These are phyloP conservation scores for Ptilonorhynchus violaceus DNA, from an alignment of 2,113 vertebrate species.

Conservation along the genomic window DNA sequence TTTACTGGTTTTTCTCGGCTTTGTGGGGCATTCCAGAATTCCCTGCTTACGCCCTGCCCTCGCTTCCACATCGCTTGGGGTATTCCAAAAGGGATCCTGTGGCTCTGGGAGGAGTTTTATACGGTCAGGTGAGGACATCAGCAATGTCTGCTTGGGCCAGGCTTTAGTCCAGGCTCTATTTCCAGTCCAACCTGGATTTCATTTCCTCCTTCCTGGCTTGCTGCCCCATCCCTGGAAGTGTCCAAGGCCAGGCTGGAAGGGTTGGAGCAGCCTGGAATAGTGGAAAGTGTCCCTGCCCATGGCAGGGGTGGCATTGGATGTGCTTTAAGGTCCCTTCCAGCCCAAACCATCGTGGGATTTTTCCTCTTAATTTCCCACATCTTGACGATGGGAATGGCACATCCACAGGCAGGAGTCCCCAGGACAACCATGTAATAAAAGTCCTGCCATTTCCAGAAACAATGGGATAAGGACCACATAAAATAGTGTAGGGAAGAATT, in stretches of 20 bases:
- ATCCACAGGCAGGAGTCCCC: not conserved
- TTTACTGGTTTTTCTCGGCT: not conserved
- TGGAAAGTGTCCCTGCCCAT: not conserved
- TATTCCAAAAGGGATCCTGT: not conserved
- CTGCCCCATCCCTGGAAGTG: not conserved
- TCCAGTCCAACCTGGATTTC: not conserved
- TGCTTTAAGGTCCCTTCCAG: not conserved
- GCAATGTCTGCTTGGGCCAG: accelerated
- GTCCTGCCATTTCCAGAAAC: not conserved
- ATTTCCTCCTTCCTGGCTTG: not conserved
- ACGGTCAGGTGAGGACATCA: not conserved
- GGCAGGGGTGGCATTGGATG: not conserved
- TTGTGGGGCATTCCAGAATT: not conserved
- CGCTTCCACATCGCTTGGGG: not conserved
- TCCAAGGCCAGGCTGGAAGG: not conserved
- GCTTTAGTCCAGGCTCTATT: not conserved
- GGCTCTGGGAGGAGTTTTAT: not conserved
- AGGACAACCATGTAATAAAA: not conserved
- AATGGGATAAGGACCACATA: not conserved
- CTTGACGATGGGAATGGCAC: not conserved
- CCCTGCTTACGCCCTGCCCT: not conserved
- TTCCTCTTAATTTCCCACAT: not conserved
- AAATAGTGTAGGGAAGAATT: not conserved
- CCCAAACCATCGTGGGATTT: not conserved
- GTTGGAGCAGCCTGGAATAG: not conserved